These are phyloP conservation scores for Xanthia icteritia DNA, from an alignment of 2,888 invertebrate genomes.

Conservation along the genomic window DNA sequence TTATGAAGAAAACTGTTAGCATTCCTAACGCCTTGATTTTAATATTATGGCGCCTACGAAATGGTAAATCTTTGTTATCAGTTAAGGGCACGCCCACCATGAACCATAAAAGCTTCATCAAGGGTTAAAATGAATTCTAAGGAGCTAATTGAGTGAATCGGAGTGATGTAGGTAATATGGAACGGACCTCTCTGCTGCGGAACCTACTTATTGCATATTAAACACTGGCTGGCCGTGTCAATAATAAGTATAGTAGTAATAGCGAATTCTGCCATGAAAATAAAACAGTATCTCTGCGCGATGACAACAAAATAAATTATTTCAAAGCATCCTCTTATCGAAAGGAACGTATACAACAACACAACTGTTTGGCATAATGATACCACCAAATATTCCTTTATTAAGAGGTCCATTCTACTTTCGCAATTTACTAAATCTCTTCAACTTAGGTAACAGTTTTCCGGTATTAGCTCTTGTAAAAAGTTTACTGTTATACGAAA, in stretches of 20 bases:
- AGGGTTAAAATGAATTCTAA: constrained; percentile 10
- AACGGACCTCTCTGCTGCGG: background rate
- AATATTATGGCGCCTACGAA: background rate
- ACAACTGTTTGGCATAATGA: background rate
- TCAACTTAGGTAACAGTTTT: constrained; percentile 11
- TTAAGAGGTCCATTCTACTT: constrained; percentile 31
- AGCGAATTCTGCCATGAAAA: background rate
- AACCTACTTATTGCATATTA: constrained; percentile 3
- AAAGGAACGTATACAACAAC: background rate
- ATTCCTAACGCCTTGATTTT: background rate
- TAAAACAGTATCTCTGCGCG: background rate
- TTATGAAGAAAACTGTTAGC: background rate
- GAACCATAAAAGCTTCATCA: constrained; percentile 15
- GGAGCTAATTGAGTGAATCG: constrained; percentile 15
- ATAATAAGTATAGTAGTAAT: background rate
- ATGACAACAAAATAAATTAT: background rate
- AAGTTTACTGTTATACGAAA: background rate
- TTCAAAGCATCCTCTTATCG: constrained; percentile 1
- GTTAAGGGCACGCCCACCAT: constrained; percentile 2
- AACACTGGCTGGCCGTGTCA: background rate
- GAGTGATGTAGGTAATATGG: background rate
- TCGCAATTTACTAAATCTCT: constrained; percentile 19
- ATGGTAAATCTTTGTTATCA: constrained; percentile 13
- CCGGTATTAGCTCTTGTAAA: constrained; percentile 1
- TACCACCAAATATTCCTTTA: constrained; percentile 2